phyloP scores from a whole-genome alignment of 2,113 vertebrate species.

The Nerophis ophidion region DNA sequence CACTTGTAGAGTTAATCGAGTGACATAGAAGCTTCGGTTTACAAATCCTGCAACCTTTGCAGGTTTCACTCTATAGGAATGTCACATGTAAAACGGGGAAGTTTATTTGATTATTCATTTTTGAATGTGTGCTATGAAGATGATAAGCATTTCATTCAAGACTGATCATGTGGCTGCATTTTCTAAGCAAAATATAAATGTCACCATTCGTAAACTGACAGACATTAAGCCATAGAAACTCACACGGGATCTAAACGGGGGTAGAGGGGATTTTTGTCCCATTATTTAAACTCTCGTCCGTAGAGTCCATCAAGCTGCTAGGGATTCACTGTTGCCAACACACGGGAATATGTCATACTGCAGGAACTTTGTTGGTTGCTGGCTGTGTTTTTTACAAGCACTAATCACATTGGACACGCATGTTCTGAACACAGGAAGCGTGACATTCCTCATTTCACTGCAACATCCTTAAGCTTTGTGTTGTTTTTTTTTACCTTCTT shows the following conservation, averaged over 20 bases:
- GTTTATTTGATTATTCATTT: conserved; percentile 9
- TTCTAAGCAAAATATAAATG: neutral
- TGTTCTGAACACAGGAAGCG: conserved; percentile 39
- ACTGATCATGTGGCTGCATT: neutral
- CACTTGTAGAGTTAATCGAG: too few relatives aligned
- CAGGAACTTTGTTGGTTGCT: conserved; percentile 40
- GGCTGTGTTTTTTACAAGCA: neutral
- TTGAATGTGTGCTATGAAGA: conserved; percentile 1
- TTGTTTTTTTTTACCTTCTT: conserved; percentile 38
- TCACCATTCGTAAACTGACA: neutral
- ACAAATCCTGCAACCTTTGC: too few relatives aligned
- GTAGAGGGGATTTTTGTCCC: neutral
- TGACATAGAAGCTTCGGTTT: too few relatives aligned
- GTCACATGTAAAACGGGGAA: conserved; percentile 18
- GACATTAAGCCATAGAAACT: neutral
- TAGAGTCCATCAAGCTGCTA: neutral
- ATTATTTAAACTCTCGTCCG: neutral
- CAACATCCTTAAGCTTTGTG: conserved; percentile 11
- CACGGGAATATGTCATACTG: conserved; percentile 32
- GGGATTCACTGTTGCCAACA: conserved; percentile 15
- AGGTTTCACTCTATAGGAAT: conserved; percentile 37
- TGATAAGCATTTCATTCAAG: neutral
- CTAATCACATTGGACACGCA: conserved; percentile 55
- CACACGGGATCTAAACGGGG: neutral
- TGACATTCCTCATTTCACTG: conserved; percentile 40